Percentiles rank a stretch among this genome's conserved stretches.
Evolutionary conservation across 2,888 invertebrate genomes (phyloP).

Genomic region (Steromphala cineraria): DNA sequence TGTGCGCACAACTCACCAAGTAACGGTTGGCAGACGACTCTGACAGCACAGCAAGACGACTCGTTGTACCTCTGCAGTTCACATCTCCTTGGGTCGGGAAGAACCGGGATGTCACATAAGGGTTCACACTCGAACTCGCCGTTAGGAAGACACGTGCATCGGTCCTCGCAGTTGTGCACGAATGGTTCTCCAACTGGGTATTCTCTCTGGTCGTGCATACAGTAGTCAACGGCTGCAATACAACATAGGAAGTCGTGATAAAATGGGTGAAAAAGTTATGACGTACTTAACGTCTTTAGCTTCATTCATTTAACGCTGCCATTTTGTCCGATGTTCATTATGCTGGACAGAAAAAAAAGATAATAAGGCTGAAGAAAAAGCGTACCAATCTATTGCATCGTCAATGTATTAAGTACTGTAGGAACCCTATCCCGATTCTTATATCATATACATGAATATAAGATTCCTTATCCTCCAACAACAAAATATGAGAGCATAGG

Average conservation of each 20-base stretch:
- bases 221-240: constrained; percentile 39
- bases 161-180: constrained; percentile 48
- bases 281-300: too few species aligned
- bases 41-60: constrained; percentile 20
- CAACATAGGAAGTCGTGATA: neutral
- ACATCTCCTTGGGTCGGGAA: constrained; percentile 35
- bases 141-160: constrained; percentile 44
- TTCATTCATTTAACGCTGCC: too few species aligned
- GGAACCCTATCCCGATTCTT: too few species aligned
- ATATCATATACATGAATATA: too few species aligned
- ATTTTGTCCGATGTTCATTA: too few species aligned
- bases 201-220: constrained; percentile 36
- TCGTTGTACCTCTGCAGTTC: constrained; percentile 5
- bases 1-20: neutral
- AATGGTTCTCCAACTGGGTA: constrained; percentile 41
- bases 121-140: constrained; percentile 47
- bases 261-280: neutral
- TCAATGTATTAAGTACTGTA: too few species aligned
- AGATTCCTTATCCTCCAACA: too few species aligned
- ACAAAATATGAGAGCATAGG: too few species aligned
- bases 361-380: too few species aligned
- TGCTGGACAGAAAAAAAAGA: too few species aligned
- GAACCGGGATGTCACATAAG: constrained; percentile 35
- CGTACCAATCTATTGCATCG: too few species aligned
- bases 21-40: constrained; percentile 5